Percentiles rank a stretch among this genome's conserved stretches.
phyloP scores from a whole-genome alignment of 2,888 invertebrate genomes.

The Sepiola atlantica region DNA sequence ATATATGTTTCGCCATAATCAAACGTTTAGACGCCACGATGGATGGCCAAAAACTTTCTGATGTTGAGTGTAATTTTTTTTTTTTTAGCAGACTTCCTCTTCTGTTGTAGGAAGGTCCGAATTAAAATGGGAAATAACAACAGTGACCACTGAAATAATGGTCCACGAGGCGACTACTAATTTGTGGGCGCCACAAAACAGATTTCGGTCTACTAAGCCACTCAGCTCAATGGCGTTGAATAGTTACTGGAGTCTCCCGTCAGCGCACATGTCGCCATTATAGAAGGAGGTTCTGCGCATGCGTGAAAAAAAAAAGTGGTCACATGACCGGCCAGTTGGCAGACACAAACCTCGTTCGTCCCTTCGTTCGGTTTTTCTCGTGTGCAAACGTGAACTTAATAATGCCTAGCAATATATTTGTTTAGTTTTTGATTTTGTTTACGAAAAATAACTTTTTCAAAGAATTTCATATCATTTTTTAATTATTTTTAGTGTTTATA shows the following conservation, averaged over 20 bases:
- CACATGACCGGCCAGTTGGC: slow-evolving; percentile 41
- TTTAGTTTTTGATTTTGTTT: neutral
- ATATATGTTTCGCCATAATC: neutral
- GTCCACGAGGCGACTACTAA: neutral
- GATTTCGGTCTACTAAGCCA: slow-evolving; percentile 12
- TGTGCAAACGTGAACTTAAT: neutral
- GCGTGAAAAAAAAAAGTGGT: neutral
- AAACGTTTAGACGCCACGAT: slow-evolving; percentile 16
- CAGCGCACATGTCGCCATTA: slow-evolving; percentile 46
- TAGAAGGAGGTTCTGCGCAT: slow-evolving; percentile 13
- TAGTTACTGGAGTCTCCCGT: neutral
- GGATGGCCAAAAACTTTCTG: slow-evolving; percentile 7
- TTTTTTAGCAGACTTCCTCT: slow-evolving; percentile 34
- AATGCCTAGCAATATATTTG: neutral
- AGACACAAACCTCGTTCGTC: neutral
- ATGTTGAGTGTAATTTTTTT: neutral
- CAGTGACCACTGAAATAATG: neutral
- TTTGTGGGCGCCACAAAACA: neutral
- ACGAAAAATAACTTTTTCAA: neutral
- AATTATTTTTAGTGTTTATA: neutral
- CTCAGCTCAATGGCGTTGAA: neutral
- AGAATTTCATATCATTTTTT: neutral
- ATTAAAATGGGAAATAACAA: neutral
- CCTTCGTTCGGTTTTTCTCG: too few species aligned
- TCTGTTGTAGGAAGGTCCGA: neutral